Percentiles rank a stretch among this genome's conserved stretches.
Evolutionary conservation across 2,888 invertebrate genomes (phyloP).

Genomic region (Andrena flavipes): DNA sequence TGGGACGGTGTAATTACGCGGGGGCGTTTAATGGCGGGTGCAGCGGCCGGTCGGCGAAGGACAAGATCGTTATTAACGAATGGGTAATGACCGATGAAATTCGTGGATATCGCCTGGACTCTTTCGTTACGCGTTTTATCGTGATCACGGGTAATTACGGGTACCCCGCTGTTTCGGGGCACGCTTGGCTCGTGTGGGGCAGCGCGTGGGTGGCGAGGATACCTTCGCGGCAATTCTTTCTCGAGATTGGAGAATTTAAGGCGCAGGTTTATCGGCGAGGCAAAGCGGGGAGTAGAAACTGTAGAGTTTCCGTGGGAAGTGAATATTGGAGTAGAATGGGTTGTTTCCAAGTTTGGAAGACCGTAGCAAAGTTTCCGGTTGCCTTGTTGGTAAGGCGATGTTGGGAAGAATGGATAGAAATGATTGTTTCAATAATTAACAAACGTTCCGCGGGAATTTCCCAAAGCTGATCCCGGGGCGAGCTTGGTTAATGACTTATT

Average conservation of each 20-base stretch:
- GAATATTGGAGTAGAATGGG: too few relatives aligned
- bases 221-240: not conserved
- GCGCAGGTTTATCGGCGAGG: not conserved
- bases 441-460: not conserved
- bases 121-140: constrained; percentile 41
- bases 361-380: too few relatives aligned
- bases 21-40: constrained; percentile 54
- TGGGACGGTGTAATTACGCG: constrained; percentile 47
- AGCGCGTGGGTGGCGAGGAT: constrained; percentile 23
- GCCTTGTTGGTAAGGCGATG: too few relatives aligned
- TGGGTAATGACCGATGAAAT: constrained; percentile 49
- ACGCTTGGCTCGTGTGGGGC: not conserved
- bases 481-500: not conserved
- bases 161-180: not conserved
- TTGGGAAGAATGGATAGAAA: too few relatives aligned
- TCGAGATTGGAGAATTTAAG: not conserved
- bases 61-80: constrained; percentile 56
- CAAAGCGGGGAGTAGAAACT: not conserved
- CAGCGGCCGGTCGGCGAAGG: constrained; percentile 38
- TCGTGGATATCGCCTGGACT: constrained; percentile 17
- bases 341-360: too few relatives aligned
- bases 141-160: constrained; percentile 46
- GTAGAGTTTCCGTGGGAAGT: too few relatives aligned
- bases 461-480: not conserved
- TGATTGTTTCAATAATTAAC: not conserved